These are phyloP conservation scores for Rhincodon typus DNA, from an alignment of 2,797 vertebrate genomes.

Conservation along the genomic window DNA sequence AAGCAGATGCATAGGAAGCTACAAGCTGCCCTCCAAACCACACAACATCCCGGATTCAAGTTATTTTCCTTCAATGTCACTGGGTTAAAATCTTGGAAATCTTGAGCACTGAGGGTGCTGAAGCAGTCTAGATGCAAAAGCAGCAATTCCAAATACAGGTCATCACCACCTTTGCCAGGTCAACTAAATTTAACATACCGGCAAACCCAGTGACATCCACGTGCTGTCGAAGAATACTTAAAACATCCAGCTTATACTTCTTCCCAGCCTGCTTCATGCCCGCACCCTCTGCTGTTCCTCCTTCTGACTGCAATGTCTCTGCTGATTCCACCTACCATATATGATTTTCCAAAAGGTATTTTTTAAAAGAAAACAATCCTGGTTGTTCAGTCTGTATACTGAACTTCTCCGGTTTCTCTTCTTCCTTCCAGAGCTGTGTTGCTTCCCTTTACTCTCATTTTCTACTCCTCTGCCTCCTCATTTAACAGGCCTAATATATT, in stretches of 20 bases:
- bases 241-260: neutral
- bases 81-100: no score
- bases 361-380: neutral
- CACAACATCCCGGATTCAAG: no score
- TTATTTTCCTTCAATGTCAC: no score
- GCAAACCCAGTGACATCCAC: no score
- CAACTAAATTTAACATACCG: no score
- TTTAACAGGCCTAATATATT: neutral
- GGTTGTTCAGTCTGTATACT: neutral
- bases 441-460: neutral
- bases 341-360: neutral
- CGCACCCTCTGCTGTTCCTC: neutral
- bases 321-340: neutral
- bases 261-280: neutral
- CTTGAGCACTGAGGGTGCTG: no score
- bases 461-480: neutral
- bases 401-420: neutral
- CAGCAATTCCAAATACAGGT: no score
- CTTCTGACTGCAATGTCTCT: neutral
- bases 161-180: no score
- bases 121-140: no score
- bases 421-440: neutral
- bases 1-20: no score
- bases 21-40: no score
- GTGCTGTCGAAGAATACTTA: no score